phyloP scores from a whole-genome alignment of 2,888 invertebrate species.

The Anarsia innoxiella region DNA sequence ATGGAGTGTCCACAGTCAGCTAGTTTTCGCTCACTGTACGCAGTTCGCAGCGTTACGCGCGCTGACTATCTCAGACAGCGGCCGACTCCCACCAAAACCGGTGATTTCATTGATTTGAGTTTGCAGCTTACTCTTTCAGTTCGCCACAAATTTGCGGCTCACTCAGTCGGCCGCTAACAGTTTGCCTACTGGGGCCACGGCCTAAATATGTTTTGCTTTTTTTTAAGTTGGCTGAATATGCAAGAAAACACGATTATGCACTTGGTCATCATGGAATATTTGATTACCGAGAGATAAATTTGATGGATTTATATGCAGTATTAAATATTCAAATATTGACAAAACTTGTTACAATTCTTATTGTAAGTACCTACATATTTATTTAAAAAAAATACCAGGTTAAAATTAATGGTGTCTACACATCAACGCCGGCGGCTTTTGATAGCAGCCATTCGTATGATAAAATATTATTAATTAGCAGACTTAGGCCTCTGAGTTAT shows the following conservation, averaged over 20 bases:
- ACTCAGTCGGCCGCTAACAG: no score
- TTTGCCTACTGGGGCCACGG: no score
- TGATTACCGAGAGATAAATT: conserved; percentile 19
- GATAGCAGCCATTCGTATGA: background rate
- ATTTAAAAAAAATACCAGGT: background rate
- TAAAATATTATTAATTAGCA: background rate
- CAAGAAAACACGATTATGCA: conserved; percentile 22
- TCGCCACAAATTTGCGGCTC: no score
- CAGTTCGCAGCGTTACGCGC: no score
- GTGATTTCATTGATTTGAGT: no score
- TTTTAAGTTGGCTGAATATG: conserved; percentile 26
- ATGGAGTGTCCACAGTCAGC: no score
- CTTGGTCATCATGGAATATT: conserved; percentile 18
- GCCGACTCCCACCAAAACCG: no score
- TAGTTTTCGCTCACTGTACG: no score
- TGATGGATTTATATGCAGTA: conserved; percentile 18
- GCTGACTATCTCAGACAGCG: no score
- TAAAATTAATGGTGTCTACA: background rate
- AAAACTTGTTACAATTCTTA: conserved; percentile 18
- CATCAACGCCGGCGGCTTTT: no score
- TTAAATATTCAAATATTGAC: conserved; percentile 21
- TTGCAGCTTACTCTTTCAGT: no score
- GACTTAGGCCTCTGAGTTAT: background rate
- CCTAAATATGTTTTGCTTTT: no score
- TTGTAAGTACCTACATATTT: conserved; percentile 14